Evolutionary conservation across 2,113 vertebrate genomes (phyloP).

Genomic region (Lasiurus cinereus): DNA sequence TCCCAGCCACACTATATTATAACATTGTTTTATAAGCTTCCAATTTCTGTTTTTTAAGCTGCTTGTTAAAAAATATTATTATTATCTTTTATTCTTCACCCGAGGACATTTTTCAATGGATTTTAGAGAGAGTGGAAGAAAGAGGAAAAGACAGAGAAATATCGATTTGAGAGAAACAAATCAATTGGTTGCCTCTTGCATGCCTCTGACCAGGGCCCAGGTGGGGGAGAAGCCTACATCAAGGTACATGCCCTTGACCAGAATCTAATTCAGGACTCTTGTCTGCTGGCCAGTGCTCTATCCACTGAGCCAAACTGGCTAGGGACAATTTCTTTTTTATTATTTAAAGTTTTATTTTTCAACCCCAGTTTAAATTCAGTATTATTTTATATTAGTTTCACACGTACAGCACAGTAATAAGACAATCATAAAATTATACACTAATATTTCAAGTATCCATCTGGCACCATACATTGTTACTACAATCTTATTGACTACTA

Average conservation of each 20-base stretch:
- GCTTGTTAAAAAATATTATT: too few species aligned
- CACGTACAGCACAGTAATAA: background rate
- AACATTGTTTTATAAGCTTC: background rate
- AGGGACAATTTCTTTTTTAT: background rate
- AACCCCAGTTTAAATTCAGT: background rate
- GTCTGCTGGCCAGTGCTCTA: too few species aligned
- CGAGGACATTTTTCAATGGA: too few species aligned
- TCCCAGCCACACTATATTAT: background rate
- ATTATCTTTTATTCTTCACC: too few species aligned
- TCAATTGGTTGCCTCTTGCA: too few species aligned
- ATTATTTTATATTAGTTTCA: background rate
- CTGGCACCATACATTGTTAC: background rate
- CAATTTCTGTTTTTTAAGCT: background rate
- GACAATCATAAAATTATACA: background rate
- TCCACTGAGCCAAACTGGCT: too few species aligned
- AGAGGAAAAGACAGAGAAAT: too few species aligned
- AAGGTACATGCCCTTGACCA: too few species aligned
- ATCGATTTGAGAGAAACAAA: too few species aligned
- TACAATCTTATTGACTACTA: background rate
- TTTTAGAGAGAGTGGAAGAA: too few species aligned
- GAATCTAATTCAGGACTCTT: too few species aligned
- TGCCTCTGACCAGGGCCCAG: too few species aligned
- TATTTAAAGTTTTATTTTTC: background rate
- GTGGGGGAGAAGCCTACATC: rapidly evolving
- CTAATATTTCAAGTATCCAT: background rate